Evolutionary conservation across 2,888 invertebrate species (phyloP).

Genomic region (Drosophila nr. fundita): DNA sequence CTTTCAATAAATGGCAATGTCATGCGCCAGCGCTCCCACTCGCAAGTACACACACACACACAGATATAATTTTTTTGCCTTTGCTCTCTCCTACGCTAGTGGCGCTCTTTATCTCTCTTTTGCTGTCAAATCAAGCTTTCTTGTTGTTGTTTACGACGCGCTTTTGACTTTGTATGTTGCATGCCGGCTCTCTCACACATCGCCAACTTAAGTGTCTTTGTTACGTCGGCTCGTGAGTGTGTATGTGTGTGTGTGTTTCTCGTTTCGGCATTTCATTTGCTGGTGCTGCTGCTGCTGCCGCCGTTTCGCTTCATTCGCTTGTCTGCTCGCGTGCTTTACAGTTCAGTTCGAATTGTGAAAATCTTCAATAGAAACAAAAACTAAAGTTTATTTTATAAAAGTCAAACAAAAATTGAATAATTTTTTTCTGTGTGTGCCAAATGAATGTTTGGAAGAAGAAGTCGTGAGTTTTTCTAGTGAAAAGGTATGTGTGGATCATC

Average conservation of each 20-base stretch:
- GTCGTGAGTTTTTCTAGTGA: constrained; percentile 41
- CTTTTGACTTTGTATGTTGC: constrained; percentile 42
- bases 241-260: constrained; percentile 19
- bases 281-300: constrained; percentile 49
- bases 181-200: constrained; percentile 67
- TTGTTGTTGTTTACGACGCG: constrained; percentile 71
- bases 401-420: constrained; percentile 11
- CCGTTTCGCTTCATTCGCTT: constrained; percentile 80
- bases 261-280: constrained; percentile 76
- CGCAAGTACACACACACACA: constrained; percentile 6
- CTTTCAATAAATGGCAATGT: constrained; percentile 80
- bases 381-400: constrained; percentile 18
- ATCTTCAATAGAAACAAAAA: constrained; percentile 19
- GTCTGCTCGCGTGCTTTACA: constrained; percentile 77
- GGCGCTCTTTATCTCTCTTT: constrained; percentile 13
- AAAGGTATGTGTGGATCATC: constrained; percentile 61
- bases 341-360: constrained; percentile 63
- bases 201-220: constrained; percentile 56
- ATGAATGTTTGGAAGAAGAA: constrained; percentile 46
- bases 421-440: constrained; percentile 48
- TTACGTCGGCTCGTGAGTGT: constrained; percentile 24
- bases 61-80: neutral
- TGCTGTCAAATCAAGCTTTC: constrained; percentile 41
- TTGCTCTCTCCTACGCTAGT: constrained; percentile 13
- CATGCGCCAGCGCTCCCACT: constrained; percentile 61